phyloP scores from a whole-genome alignment of 2,113 vertebrate species.

The Sula dactylatra region DNA sequence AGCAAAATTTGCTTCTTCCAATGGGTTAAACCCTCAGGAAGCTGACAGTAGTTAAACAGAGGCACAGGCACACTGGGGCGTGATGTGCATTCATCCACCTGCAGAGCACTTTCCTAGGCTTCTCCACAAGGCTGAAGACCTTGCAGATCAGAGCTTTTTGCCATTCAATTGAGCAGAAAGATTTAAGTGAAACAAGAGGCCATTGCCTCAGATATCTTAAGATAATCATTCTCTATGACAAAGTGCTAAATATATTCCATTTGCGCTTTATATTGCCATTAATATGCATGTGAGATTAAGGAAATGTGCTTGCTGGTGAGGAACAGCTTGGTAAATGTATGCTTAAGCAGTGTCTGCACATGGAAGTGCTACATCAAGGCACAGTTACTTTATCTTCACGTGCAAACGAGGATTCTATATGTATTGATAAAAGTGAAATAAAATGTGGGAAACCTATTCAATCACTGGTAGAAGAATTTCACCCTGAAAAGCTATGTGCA shows the following conservation, averaged over 20 bases:
- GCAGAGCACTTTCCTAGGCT: neutral
- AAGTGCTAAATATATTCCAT: neutral
- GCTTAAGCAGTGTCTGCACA: neutral
- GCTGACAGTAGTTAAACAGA: neutral
- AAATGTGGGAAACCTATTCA: neutral
- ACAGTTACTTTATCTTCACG: neutral
- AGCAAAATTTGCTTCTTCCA: neutral
- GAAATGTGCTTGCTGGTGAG: neutral
- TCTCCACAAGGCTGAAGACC: neutral
- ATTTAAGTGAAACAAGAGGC: neutral
- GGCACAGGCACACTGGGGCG: no score
- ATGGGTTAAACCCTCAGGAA: neutral
- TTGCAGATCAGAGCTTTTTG: neutral
- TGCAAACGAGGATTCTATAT: neutral
- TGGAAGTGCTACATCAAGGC: neutral
- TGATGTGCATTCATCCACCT: neutral
- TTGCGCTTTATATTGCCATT: neutral
- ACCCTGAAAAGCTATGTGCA: neutral
- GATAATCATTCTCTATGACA: neutral
- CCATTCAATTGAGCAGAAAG: neutral
- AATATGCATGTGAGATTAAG: neutral
- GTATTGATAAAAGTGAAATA: neutral
- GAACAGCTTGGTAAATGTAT: neutral
- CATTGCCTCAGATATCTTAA: neutral
- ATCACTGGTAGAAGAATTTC: neutral